Evolutionary conservation across 2,113 vertebrate species (phyloP), one percentile per base, ranked within the genome.

Genomic region (Sciurus niger): DNA sequence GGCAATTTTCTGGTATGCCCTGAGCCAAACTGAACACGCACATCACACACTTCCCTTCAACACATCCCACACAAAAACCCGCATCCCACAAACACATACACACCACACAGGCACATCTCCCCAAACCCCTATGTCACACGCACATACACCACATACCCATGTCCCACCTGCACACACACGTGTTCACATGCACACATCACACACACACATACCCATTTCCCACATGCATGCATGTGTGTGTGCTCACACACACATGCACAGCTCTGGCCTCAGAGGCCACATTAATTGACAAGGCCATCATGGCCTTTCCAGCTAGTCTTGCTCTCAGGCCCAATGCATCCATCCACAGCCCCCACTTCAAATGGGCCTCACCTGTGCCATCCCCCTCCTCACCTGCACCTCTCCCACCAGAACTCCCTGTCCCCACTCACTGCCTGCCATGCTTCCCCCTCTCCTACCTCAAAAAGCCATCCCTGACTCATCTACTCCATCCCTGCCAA

Each of bases 381-480:
- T 30, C 37, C 58, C n/a, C 25, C 55, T 73, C 46, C 17, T 17
- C 25, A 55, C 78, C 74, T 22, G 22, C 28, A 24, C 2, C 37
- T 51, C 70, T 95, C 55, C 46, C 77, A 16, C 82, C 18, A 55
- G 55, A 73, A 79, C 76, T 72, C 40, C 40, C 40, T 63, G 67
- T 5, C 37, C 53, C 28, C 32, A 0, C 51, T 84, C 60, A 2
- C 73, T 74, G 83, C 80, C 88, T 84, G 40, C 72, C 80, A 20
- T 46, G 32, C 60, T n/a, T 24, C 30, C 70, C 32, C 60, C 77
- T 94, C 80, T 93, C 58, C 55, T 90, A 55, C 40, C 80, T 96
- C 93, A 78, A 28, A 97, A 93, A 95, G 84, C 90, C 74, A 72
- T 94, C 93, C 84, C 53, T 96, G 96, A 90, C 55, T 95, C 97